Evolutionary conservation across 2,888 invertebrate genomes (phyloP), one percentile per base, ranked within the genome.

Genomic region (Dastarcus helophoroides): DNA sequence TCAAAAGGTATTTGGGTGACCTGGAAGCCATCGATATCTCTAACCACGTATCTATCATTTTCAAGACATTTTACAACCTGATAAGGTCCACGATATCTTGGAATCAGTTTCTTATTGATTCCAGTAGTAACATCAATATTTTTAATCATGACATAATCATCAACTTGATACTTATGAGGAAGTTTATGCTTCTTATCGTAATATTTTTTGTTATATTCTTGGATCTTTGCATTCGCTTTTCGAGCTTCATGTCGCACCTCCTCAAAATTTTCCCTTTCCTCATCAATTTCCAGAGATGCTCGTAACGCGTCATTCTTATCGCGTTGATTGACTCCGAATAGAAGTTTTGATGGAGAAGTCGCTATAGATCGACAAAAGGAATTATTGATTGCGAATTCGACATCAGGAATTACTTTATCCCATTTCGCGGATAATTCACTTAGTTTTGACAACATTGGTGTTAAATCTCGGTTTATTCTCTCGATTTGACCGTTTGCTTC

Each of bases 251-350:
- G 21, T 9, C 30, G 7, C 10, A 26, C 10, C 10, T 32, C 21
- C 14, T 37, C 29, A 19, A 45, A 19, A 15, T 30, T 31, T 7
- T 36, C 29, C 13, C 33, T 35, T n/a, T 43, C 4, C 7, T 35
- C 28, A 17, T 50, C 48, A 14, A 36, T 14, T 7, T 41, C 22
- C n/a, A n/a, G n/a, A n/a, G n/a, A n/a, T n/a, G n/a, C n/a, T n/a
- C n/a, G n/a, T n/a, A n/a, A n/a, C n/a, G n/a, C n/a, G n/a, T n/a
- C n/a, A n/a, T n/a, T n/a, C 3, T 33, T 13, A 8, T 45, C 45
- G 23, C 38, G 37, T 26, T 54, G 52, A 24, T 43, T 17, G 3
- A 44, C 29, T 2, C 50, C 51, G 25, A 49, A 51, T 8, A 52
- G 35, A 17, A 47, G 26, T 15, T 33, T 40, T 36, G 44, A 43